Conservation (phyloP, 2,113 vertebrate species). For the Enhydra lutris region DNA sequence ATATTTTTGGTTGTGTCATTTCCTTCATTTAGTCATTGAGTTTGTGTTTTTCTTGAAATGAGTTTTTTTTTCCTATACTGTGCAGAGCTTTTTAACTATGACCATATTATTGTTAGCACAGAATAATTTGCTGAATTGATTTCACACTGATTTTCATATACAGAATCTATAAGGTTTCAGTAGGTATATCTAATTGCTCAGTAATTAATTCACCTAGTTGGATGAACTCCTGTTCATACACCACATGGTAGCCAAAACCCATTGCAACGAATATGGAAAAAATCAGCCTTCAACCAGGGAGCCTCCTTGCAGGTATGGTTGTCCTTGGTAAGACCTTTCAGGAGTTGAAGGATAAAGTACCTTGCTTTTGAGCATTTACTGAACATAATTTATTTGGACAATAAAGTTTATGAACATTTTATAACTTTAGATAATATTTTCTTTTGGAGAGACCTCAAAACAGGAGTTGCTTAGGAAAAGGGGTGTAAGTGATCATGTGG, state of each 20-base stretch:
- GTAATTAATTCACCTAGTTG: background rate
- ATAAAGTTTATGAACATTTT: background rate
- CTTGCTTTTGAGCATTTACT: background rate
- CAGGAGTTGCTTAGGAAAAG: background rate
- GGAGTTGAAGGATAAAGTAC: background rate
- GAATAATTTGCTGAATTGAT: conserved; percentile 19
- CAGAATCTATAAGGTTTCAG: background rate
- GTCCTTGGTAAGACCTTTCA: background rate
- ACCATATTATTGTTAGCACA: background rate
- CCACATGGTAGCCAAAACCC: background rate
- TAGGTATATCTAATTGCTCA: background rate
- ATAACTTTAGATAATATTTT: background rate
- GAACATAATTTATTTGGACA: background rate
- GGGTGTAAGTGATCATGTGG: background rate
- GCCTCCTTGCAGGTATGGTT: background rate
- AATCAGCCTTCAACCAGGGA: background rate
- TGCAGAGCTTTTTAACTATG: background rate
- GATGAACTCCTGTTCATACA: background rate
- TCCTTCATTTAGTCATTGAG: background rate
- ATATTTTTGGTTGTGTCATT: background rate
- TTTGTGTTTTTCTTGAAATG: background rate
- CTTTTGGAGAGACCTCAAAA: background rate
- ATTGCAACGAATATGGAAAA: background rate
- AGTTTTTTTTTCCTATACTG: background rate
- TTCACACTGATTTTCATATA: background rate